Conservation (phyloP, 2,797 vertebrate species). For the Poeciliopsis gracilis region DNA sequence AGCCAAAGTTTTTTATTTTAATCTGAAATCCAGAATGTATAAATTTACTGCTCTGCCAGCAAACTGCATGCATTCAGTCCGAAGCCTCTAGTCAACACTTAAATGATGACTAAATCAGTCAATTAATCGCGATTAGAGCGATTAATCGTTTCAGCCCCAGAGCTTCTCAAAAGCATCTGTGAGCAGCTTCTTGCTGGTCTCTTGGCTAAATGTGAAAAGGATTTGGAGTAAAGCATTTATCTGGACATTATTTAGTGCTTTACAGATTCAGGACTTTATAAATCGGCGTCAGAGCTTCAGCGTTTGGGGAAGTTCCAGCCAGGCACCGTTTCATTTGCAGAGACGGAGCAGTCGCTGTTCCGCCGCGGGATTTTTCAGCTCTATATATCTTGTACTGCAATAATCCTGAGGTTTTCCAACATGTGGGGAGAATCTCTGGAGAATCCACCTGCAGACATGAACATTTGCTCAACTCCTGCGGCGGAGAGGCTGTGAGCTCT, state of each 20-base stretch:
- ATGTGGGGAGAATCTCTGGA: slow-evolving; percentile 42
- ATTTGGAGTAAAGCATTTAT: background rate
- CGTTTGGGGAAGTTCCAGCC: slow-evolving; percentile 3
- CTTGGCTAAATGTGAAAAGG: background rate
- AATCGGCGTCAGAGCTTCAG: background rate
- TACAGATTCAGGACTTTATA: background rate
- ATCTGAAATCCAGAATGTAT: too few species aligned
- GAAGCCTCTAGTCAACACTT: too few species aligned
- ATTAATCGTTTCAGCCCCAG: background rate
- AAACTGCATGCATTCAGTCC: too few species aligned
- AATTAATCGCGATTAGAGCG: too few species aligned
- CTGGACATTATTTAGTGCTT: background rate
- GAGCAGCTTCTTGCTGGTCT: background rate
- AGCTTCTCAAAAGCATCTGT: background rate
- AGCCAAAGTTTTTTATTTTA: too few species aligned
- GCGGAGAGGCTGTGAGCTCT: slow-evolving; percentile 38
- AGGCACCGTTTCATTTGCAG: slow-evolving; percentile 19
- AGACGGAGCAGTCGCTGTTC: slow-evolving; percentile 4
- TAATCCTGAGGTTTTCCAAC: slow-evolving; percentile 30
- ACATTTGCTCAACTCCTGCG: slow-evolving; percentile 35
- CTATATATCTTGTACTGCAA: slow-evolving; percentile 25
- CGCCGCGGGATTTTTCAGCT: slow-evolving; percentile 17
- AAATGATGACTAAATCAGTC: too few species aligned
- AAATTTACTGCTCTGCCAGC: too few species aligned
- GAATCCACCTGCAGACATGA: slow-evolving; percentile 42